Base-by-base conservation (phyloP, 2,888 invertebrate species). In the Anthophora plumipes region DNA sequence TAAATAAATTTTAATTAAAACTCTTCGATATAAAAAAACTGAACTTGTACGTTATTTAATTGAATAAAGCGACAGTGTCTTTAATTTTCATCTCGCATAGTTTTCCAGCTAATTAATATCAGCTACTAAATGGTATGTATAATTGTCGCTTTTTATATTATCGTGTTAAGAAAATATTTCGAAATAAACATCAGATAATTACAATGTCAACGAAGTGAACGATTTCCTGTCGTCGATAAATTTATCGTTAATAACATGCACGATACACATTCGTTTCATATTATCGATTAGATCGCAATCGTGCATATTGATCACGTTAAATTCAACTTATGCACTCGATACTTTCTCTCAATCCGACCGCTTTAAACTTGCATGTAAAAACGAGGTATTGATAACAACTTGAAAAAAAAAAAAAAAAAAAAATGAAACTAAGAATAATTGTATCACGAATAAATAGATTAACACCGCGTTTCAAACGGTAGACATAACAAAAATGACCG, bases 391-490 rank as follows among this genome's bases (percentile, higher is more conserved):
- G 73, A 66, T 59, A 59, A 57, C 17, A n/a, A 7, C 66, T 43
- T 46, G 75, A 70, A 57, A 70, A 76, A 70, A 39, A 9, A 63
- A 59, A 57, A 64, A 69, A 69, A 63, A n/a, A 31, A 2, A 39
- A 39, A 43, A 69, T 76, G 64, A 76, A 70, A 25, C 31, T 48
- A 57, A 48, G 31, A 22, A 63, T 63, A 50, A 64, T n/a, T 48
- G 9, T 57, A 41, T 17, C 25, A 22, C 39, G 39, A 17, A 48
- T 41, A 41, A 63, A 61, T 48, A 69, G 25, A 41, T 37, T 4
- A 14, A 17, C 25, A 37, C 46, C n/a, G 12, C 39, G 55, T 43
- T 59, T 41, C 25, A 50, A n/a, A 48, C 31, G 31, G 31, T 41
- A 41, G 64, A 63, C 37, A 55, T 46, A 63, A 59, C 66, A 54